Conservation (phyloP, 2,113 vertebrate genomes). For the Cinclus cinclus region DNA sequence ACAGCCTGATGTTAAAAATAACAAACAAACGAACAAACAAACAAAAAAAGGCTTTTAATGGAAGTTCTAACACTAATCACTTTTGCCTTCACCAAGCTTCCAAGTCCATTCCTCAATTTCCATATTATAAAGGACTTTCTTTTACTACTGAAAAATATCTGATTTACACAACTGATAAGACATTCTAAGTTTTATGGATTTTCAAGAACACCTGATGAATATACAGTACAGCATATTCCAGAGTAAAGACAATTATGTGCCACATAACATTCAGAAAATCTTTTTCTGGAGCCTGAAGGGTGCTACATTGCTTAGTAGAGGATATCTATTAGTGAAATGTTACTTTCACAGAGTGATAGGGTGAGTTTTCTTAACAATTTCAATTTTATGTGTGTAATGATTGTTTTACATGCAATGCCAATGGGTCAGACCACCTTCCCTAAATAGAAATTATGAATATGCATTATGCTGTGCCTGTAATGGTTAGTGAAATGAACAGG, state of each 20-base stretch:
- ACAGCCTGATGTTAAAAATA: accelerated
- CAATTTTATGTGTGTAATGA: accelerated
- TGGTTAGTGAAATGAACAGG: not conserved
- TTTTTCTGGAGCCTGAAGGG: not conserved
- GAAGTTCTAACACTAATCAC: not conserved
- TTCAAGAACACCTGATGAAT: not conserved
- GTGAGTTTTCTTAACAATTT: not conserved
- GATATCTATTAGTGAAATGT: not conserved
- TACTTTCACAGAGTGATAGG: not conserved
- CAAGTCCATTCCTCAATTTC: not conserved
- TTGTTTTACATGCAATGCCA: not conserved
- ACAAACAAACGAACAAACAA: not conserved
- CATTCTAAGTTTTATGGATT: not conserved
- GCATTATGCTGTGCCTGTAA: not conserved
- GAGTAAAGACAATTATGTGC: not conserved
- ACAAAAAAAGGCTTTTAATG: not conserved
- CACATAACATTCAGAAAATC: not conserved
- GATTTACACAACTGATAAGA: not conserved
- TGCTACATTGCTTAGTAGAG: not conserved
- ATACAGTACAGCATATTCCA: not conserved
- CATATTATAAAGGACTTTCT: not conserved
- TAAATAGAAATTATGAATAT: not conserved
- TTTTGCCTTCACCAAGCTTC: not conserved
- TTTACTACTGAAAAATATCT: not conserved
- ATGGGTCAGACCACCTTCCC: not conserved